Evolutionary conservation across 2,888 invertebrate genomes (phyloP).

Genomic region (Lamellibrachia satsuma): DNA sequence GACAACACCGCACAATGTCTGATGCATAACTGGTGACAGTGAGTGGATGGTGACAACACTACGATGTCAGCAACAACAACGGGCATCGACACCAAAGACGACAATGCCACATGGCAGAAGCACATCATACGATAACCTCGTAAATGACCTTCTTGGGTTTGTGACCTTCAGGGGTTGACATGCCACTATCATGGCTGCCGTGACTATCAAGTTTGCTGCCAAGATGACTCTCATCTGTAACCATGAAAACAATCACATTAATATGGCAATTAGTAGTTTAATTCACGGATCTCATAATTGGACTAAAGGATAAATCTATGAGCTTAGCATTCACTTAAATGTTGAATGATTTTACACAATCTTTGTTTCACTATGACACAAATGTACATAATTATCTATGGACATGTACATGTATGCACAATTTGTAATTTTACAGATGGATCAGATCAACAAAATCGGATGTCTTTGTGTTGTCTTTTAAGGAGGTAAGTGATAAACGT

Average conservation of each 20-base stretch:
- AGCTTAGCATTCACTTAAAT: neutral
- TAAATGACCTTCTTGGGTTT: slow-evolving; percentile 31
- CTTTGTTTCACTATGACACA: neutral
- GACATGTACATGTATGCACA: neutral
- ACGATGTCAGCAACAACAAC: neutral
- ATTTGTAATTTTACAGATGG: neutral
- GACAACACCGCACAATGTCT: neutral
- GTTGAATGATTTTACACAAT: neutral
- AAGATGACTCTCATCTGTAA: neutral
- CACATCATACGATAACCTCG: slow-evolving; percentile 29
- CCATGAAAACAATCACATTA: neutral
- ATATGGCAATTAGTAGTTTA: neutral
- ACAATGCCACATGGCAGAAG: neutral
- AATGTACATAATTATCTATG: neutral
- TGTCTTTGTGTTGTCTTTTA: neutral
- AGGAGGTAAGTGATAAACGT: too few species aligned
- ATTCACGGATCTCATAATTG: neutral
- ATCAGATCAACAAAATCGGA: neutral
- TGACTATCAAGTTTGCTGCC: neutral
- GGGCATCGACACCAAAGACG: neutral
- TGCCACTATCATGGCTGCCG: slow-evolving; percentile 23
- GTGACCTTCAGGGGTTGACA: slow-evolving; percentile 22
- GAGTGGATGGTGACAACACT: neutral
- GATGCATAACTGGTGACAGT: neutral
- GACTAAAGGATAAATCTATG: neutral